A percentile compares a stretch with the other conserved stretches of the same genome.
These are phyloP conservation scores for Drosophila willistoni DNA, from an alignment of 1,140 invertebrate genomes.

Conservation along the genomic window DNA sequence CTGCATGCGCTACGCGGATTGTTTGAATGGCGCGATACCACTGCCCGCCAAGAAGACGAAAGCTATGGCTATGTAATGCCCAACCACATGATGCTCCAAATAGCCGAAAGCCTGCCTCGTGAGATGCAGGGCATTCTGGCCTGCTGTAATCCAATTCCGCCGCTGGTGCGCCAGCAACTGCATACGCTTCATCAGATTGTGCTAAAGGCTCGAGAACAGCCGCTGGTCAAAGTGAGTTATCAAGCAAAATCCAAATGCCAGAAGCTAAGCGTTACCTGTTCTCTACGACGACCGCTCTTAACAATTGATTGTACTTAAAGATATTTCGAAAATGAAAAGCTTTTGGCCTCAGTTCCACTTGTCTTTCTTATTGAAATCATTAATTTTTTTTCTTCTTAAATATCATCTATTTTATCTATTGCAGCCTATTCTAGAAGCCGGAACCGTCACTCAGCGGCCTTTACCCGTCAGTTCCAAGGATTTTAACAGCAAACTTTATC, in stretches of 20 bases:
- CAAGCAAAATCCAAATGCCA: constrained; percentile 23
- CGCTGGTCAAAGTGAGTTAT: constrained; percentile 86
- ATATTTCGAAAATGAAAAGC: constrained; percentile 39
- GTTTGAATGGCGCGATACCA: constrained; percentile 94
- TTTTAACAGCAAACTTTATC: constrained; percentile 85
- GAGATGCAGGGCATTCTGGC: constrained; percentile 97
- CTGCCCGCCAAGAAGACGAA: constrained; percentile 95
- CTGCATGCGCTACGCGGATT: constrained; percentile 92
- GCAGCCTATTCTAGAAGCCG: constrained; percentile 83
- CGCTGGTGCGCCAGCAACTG: constrained; percentile 91
- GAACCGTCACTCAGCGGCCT: constrained; percentile 58
- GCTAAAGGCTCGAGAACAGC: constrained; percentile 89
- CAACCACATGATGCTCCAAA: constrained; percentile 97
- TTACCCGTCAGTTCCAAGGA: constrained; percentile 84
- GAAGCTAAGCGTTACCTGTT: constrained; percentile 14
- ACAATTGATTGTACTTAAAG: constrained; percentile 45
- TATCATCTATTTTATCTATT: constrained; percentile 39
- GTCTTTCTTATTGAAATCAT: neutral
- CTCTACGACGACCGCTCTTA: constrained; percentile 24
- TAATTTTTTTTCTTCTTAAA: neutral
- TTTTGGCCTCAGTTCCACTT: neutral
- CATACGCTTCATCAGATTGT: constrained; percentile 91
- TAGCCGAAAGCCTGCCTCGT: constrained; percentile 94
- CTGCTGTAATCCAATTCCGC: constrained; percentile 96
- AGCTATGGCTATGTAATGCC: constrained; percentile 95